phyloP scores from a whole-genome alignment of 2,888 invertebrate genomes.

The Idaea dimidiata region DNA sequence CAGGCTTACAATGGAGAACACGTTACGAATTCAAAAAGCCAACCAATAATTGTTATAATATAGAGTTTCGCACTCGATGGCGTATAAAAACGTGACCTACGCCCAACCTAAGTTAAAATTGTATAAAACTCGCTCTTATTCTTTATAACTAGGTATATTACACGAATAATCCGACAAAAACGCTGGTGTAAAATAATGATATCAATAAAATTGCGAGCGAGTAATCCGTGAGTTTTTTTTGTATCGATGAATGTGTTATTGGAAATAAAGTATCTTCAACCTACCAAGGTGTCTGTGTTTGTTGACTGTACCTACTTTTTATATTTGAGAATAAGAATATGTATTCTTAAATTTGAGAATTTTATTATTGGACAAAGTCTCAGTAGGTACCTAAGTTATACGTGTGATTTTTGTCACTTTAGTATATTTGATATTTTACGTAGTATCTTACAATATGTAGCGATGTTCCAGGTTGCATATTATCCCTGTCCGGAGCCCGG shows the following conservation, averaged over 20 bases:
- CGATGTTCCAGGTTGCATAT: too few relatives aligned
- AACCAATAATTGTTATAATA: background rate
- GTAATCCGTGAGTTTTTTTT: background rate
- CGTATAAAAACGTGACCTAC: constrained; percentile 16
- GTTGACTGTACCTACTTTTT: too few relatives aligned
- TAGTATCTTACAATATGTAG: too few relatives aligned
- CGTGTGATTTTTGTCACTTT: too few relatives aligned
- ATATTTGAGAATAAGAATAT: too few relatives aligned
- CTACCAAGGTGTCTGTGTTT: background rate
- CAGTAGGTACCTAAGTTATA: too few relatives aligned
- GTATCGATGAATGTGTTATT: background rate
- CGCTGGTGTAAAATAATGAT: background rate
- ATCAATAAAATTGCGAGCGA: constrained; percentile 1
- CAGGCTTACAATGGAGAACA: background rate
- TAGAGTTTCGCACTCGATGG: constrained; percentile 28
- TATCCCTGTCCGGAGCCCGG: too few relatives aligned
- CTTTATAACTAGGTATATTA: background rate
- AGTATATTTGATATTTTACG: too few relatives aligned
- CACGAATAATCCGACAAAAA: background rate
- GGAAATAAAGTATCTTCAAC: background rate
- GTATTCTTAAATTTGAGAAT: too few relatives aligned
- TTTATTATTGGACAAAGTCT: too few relatives aligned
- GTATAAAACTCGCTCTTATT: constrained; percentile 7
- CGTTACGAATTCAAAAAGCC: background rate
- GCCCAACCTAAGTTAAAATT: constrained; percentile 13